These are phyloP conservation scores for Anadara kagoshimensis DNA, from an alignment of 1,140 invertebrate genomes.

Conservation along the genomic window DNA sequence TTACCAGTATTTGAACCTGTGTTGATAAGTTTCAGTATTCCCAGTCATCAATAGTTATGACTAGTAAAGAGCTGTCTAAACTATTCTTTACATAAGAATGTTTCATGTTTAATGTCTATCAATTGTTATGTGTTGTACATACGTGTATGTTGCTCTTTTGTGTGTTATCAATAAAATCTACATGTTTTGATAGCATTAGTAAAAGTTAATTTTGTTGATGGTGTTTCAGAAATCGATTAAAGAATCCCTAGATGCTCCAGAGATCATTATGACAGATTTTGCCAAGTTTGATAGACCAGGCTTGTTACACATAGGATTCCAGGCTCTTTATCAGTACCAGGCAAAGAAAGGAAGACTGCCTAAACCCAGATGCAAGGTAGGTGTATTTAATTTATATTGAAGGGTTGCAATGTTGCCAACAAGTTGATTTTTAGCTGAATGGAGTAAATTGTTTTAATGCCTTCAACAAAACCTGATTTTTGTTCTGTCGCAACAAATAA, in stretches of 20 bases:
- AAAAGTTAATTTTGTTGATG: neutral
- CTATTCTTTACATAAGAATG: neutral
- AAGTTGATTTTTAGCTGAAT: no score
- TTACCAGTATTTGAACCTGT: no score
- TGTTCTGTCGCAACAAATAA: no score
- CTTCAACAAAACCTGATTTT: no score
- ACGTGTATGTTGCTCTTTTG: neutral
- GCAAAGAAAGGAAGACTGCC: conserved; percentile 79
- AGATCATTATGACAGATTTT: conserved; percentile 94
- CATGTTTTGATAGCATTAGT: no score
- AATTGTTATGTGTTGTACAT: neutral
- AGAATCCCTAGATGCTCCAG: conserved; percentile 86
- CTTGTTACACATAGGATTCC: conserved; percentile 92
- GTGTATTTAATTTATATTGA: neutral
- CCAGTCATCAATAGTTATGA: no score
- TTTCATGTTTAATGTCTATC: neutral
- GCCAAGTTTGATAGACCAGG: conserved; percentile 93
- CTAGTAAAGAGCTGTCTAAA: neutral
- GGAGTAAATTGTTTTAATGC: no score
- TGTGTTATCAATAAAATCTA: no score
- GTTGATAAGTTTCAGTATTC: no score
- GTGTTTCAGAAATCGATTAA: conserved; percentile 80
- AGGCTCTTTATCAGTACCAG: conserved; percentile 84
- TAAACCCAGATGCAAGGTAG: conserved; percentile 81
- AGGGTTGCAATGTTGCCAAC: neutral